These are phyloP conservation scores for Latrodectus hesperus DNA, from an alignment of 2,888 invertebrate species.

Conservation along the genomic window DNA sequence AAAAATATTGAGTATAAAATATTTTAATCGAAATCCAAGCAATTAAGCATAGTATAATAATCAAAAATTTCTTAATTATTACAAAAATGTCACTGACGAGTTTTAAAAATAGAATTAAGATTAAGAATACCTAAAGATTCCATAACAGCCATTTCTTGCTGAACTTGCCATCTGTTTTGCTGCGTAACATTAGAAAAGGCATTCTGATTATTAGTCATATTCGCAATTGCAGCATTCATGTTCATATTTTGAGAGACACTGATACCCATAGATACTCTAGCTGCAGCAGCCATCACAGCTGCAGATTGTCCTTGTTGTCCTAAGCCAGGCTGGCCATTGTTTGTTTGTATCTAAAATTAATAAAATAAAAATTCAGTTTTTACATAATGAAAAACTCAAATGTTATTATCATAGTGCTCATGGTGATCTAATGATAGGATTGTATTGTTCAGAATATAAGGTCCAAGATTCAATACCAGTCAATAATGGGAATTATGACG, in stretches of 20 bases:
- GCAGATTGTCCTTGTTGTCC: slow-evolving; percentile 29
- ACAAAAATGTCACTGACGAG: too few species aligned
- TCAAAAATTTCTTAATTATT: too few species aligned
- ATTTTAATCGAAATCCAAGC: background rate
- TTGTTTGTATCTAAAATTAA: slow-evolving; percentile 11
- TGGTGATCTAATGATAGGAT: too few species aligned
- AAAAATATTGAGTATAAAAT: background rate
- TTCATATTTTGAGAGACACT: slow-evolving; percentile 49
- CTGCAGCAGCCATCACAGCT: slow-evolving; percentile 46
- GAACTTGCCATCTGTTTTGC: slow-evolving; percentile 56
- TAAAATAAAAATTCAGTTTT: background rate
- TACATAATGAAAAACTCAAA: too few species aligned
- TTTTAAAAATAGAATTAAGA: too few species aligned
- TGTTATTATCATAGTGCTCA: too few species aligned
- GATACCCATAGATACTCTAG: slow-evolving; percentile 34
- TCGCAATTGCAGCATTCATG: slow-evolving; percentile 54
- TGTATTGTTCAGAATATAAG: too few species aligned
- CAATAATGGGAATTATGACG: too few species aligned
- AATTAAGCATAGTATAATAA: background rate
- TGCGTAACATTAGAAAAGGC: slow-evolving; percentile 49
- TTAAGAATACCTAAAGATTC: slow-evolving; percentile 47
- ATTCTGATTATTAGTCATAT: slow-evolving; percentile 46
- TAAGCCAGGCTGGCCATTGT: slow-evolving; percentile 33
- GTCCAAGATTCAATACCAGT: too few species aligned
- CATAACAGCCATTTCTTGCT: slow-evolving; percentile 60